A percentile compares a stretch with the other conserved stretches of the same genome.
These are phyloP conservation scores for Heliconius eleuchia DNA, from an alignment of 1,140 invertebrate genomes.

Conservation along the genomic window DNA sequence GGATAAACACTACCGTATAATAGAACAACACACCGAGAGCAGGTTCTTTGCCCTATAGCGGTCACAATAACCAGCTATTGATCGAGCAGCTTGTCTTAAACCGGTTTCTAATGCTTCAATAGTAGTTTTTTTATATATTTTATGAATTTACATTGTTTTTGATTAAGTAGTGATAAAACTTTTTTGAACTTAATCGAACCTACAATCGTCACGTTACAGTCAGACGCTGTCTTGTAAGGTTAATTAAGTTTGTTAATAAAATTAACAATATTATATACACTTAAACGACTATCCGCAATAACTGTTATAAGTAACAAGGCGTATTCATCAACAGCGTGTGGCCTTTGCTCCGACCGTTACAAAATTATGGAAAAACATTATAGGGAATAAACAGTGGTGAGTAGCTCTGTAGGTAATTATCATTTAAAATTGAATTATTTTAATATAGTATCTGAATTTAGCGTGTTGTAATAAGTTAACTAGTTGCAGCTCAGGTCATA, in stretches of 20 bases:
- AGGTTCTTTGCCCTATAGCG: slow-evolving; percentile 10
- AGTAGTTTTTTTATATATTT: background rate
- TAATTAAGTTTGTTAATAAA: background rate
- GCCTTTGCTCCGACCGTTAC: slow-evolving; percentile 11
- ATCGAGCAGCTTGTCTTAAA: background rate
- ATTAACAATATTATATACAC: background rate
- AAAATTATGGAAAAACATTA: background rate
- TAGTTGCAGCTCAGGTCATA: too few relatives aligned
- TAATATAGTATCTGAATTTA: too few relatives aligned
- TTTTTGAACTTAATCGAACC: background rate
- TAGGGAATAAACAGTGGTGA: background rate
- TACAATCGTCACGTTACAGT: too few relatives aligned
- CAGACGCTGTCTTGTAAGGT: background rate
- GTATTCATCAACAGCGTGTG: background rate
- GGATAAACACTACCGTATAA: background rate
- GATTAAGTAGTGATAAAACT: too few relatives aligned
- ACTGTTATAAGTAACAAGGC: background rate
- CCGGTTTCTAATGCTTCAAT: background rate
- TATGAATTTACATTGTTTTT: background rate
- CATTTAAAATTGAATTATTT: too few relatives aligned
- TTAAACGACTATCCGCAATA: background rate
- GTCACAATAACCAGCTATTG: background rate
- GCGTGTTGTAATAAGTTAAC: too few relatives aligned
- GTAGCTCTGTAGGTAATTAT: background rate
- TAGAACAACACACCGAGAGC: background rate